These are phyloP conservation scores for Athene cunicularia DNA, from an alignment of 2,113 vertebrate species.

Conservation along the genomic window DNA sequence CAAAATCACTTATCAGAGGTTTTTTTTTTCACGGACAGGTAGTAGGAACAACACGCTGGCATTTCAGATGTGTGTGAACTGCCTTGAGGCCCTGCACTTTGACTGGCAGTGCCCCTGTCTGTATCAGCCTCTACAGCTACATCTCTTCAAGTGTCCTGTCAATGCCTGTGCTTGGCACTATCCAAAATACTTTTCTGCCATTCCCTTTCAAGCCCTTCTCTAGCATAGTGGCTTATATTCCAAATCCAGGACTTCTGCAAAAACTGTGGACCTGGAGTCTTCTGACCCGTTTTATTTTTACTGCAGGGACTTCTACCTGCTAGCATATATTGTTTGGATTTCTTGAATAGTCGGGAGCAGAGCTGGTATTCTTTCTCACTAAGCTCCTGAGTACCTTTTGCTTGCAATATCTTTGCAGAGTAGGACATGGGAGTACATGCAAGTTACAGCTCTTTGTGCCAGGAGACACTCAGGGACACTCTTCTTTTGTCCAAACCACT, in stretches of 20 bases:
- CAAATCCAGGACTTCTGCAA: not conserved
- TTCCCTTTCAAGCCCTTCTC: not conserved
- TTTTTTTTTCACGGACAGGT: rapidly evolving
- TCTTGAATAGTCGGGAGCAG: not conserved
- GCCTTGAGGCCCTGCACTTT: not conserved
- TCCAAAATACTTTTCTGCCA: not conserved
- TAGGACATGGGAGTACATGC: not conserved
- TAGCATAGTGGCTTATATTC: not conserved
- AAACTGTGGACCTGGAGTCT: not conserved
- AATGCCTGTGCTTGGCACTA: not conserved
- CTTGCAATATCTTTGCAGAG: not conserved
- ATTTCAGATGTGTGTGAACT: not conserved
- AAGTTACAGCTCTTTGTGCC: not conserved
- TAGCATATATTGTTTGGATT: not conserved
- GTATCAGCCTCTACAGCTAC: not conserved
- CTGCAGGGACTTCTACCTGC: not conserved
- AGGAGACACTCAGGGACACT: not conserved
- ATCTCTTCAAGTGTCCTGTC: not conserved
- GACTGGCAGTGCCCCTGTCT: not conserved
- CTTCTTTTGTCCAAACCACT: not conserved
- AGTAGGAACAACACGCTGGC: not conserved
- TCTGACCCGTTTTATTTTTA: not conserved
- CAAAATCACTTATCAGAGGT: not conserved
- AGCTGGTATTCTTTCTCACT: not conserved
- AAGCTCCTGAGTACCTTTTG: not conserved